These are phyloP conservation scores for Epinephelus lanceolatus DNA, from an alignment of 2,113 vertebrate genomes.

Conservation along the genomic window DNA sequence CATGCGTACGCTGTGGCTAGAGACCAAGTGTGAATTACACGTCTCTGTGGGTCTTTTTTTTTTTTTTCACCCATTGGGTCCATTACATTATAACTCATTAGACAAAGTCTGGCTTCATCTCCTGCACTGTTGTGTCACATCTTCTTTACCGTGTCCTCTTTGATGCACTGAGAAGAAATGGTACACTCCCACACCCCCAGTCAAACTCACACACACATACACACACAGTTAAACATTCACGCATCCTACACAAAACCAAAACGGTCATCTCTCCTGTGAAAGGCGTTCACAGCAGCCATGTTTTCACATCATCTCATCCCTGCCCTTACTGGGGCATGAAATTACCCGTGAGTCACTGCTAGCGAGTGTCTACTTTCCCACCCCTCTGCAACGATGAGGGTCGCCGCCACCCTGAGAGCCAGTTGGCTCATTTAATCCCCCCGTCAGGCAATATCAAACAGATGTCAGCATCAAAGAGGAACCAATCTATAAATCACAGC, in stretches of 20 bases:
- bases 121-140: conserved; percentile 17
- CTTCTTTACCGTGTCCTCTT: conserved; percentile 28
- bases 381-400: conserved; percentile 70
- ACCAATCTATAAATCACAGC: conserved; percentile 82
- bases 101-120: conserved; percentile 33
- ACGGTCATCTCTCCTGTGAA: conserved; percentile 44
- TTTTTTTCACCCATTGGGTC: conserved; percentile 19
- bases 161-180: conserved; percentile 32
- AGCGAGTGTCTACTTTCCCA: conserved; percentile 69
- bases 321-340: conserved; percentile 59
- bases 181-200: conserved; percentile 7
- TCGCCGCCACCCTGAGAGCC: conserved; percentile 71
- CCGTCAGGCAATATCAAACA: conserved; percentile 82
- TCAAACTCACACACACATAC: not conserved
- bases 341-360: conserved; percentile 72
- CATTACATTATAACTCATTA: conserved; percentile 46
- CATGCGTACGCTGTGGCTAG: conserved; percentile 39
- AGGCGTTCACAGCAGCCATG: conserved; percentile 40
- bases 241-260: conserved; percentile 26
- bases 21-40: conserved; percentile 55
- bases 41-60: conserved; percentile 30
- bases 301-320: conserved; percentile 66
- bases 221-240: conserved; percentile 10
- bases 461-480: conserved; percentile 84
- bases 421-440: conserved; percentile 78